A percentile compares a stretch with the other conserved stretches of the same genome.
These are phyloP conservation scores for Clitarchus hookeri DNA, from an alignment of 2,888 invertebrate genomes.

Conservation along the genomic window DNA sequence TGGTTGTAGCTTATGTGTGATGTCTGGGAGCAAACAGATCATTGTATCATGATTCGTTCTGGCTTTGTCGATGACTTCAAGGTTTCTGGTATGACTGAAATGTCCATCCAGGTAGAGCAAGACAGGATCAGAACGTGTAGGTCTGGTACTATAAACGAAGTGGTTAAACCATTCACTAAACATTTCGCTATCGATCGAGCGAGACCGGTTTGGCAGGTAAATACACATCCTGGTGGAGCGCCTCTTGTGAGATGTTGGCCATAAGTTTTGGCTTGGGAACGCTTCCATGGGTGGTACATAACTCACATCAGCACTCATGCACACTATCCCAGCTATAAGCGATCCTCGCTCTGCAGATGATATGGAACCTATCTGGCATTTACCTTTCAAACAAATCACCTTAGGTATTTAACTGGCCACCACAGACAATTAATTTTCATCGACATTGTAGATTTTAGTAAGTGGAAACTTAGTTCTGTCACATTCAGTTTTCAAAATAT, in stretches of 20 bases:
- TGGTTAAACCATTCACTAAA: background rate
- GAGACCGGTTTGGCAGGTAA: background rate
- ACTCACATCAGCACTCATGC: background rate
- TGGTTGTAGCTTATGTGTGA: background rate
- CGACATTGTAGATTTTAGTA: background rate
- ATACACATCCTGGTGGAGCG: background rate
- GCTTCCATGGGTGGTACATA: background rate
- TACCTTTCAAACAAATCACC: background rate
- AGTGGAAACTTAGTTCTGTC: background rate
- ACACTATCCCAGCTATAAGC: background rate
- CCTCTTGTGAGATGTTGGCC: background rate
- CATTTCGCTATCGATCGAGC: background rate
- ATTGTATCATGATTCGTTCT: background rate
- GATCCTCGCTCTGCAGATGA: background rate
- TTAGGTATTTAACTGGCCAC: background rate
- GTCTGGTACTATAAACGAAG: background rate
- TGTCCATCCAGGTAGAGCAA: background rate
- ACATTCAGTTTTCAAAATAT: background rate
- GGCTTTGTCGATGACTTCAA: background rate
- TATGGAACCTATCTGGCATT: background rate
- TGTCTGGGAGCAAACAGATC: background rate
- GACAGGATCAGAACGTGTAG: background rate
- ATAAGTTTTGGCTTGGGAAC: too few relatives aligned
- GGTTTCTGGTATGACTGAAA: background rate
- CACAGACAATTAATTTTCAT: conserved; percentile 1